phyloP scores from a whole-genome alignment of 2,797 vertebrate species.

The Brotula barbata region DNA sequence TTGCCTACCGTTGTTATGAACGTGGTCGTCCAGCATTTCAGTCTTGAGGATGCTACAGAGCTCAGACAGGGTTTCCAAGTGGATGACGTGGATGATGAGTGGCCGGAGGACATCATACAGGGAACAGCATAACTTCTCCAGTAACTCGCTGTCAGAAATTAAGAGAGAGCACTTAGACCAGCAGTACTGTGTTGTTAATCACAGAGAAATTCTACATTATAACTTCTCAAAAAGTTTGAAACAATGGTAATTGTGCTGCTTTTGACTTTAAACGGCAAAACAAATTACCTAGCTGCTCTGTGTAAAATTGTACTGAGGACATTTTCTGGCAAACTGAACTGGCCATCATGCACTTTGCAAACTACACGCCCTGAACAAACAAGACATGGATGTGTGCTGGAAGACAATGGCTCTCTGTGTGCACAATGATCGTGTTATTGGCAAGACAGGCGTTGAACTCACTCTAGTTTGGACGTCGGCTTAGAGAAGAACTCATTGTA shows the following conservation, averaged over 20 bases:
- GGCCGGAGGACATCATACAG: constrained; percentile 96
- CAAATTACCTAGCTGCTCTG: neutral
- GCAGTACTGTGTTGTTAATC: too few relatives aligned
- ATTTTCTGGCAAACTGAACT: neutral
- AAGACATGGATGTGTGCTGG: neutral
- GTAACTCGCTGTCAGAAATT: constrained; percentile 83
- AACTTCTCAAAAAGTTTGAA: too few relatives aligned
- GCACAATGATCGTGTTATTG: neutral
- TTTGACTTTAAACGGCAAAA: neutral
- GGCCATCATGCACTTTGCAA: neutral
- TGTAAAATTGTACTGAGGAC: too few relatives aligned
- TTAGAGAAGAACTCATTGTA: constrained; percentile 97
- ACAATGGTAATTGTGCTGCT: neutral
- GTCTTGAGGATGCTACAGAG: constrained; percentile 98
- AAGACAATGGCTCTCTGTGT: neutral
- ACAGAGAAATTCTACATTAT: too few relatives aligned
- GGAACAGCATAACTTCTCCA: constrained; percentile 93
- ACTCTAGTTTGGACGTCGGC: constrained; percentile 92
- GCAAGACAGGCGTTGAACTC: constrained; percentile 65
- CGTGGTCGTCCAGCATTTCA: constrained; percentile 98
- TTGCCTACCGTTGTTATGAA: constrained; percentile 90
- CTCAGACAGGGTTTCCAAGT: constrained; percentile 96
- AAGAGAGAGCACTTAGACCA: too few relatives aligned
- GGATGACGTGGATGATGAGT: constrained; percentile 95
- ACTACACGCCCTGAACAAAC: constrained; percentile 28